phyloP scores from a whole-genome alignment of 2,888 invertebrate genomes.

The Fragum whitleyi region DNA sequence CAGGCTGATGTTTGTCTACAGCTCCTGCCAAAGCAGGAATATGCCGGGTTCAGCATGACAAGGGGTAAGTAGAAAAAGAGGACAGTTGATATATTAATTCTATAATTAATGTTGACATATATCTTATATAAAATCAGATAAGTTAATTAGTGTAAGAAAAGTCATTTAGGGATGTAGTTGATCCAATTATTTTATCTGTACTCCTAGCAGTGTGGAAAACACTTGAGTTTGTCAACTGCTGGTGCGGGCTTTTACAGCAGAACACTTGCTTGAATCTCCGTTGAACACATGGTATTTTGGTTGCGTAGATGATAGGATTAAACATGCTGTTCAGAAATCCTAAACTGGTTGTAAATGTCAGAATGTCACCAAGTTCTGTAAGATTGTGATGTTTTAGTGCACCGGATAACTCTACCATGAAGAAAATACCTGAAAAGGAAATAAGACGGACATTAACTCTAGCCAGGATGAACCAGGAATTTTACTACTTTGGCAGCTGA shows the following conservation, averaged over 20 bases:
- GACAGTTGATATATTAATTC: too few species aligned
- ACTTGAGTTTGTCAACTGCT: background rate
- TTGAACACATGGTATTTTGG: constrained; percentile 71
- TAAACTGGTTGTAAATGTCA: constrained; percentile 63
- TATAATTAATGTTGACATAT: too few species aligned
- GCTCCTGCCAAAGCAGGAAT: too few species aligned
- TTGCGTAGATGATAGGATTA: constrained; percentile 77
- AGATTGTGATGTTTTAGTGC: constrained; percentile 53
- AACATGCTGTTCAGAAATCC: constrained; percentile 72
- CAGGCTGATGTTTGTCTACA: too few species aligned
- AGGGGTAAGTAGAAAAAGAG: too few species aligned
- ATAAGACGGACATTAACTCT: too few species aligned
- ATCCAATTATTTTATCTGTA: constrained; percentile 1
- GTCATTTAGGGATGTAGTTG: background rate
- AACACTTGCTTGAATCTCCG: constrained; percentile 53
- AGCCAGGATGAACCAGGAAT: too few species aligned
- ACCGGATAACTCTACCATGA: constrained; percentile 58
- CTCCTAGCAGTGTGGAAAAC: background rate
- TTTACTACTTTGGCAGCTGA: too few species aligned
- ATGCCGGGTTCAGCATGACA: too few species aligned
- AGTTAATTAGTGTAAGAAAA: too few species aligned
- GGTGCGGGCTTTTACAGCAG: constrained; percentile 34
- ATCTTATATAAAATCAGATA: too few species aligned
- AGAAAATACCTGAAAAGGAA: constrained; percentile 62
- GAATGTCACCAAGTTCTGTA: constrained; percentile 65